phyloP scores from a whole-genome alignment of 2,888 invertebrate species.

The Himalopsyche anomala region DNA sequence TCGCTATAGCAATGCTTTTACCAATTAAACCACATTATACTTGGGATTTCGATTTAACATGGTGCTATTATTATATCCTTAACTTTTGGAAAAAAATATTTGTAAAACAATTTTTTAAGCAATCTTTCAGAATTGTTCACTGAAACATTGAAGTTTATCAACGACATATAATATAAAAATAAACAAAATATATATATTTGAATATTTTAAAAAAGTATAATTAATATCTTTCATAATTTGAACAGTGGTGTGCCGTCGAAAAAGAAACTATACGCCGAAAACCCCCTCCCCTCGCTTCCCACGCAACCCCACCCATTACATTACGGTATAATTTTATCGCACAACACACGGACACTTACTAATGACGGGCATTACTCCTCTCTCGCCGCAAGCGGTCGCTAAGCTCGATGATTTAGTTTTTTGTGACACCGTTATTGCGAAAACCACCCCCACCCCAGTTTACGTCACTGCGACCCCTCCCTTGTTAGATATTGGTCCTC shows the following conservation, averaged over 20 bases:
- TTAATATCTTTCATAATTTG: background rate
- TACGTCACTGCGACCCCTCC: background rate
- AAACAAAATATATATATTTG: too few species aligned
- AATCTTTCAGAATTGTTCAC: too few species aligned
- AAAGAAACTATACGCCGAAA: conserved; percentile 9
- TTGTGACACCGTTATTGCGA: conserved; percentile 60
- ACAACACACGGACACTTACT: conserved; percentile 66
- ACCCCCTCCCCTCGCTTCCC: conserved; percentile 25
- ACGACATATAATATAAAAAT: too few species aligned
- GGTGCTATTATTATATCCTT: too few species aligned
- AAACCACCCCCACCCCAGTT: conserved; percentile 24
- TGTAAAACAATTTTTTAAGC: too few species aligned
- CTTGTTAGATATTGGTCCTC: conserved; percentile 36
- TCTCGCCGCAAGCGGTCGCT: conserved; percentile 60
- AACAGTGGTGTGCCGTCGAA: conserved; percentile 15
- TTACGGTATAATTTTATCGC: conserved; percentile 65
- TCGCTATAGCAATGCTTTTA: too few species aligned
- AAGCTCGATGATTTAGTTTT: conserved; percentile 65
- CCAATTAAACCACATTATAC: too few species aligned
- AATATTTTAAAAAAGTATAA: background rate
- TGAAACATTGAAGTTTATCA: too few species aligned
- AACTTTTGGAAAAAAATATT: too few species aligned
- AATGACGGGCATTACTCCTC: conserved; percentile 65
- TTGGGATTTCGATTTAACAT: too few species aligned
- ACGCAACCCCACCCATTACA: conserved; percentile 43